Percentiles rank a stretch among this genome's conserved stretches.
phyloP scores from a whole-genome alignment of 1,140 invertebrate genomes.

The Centruroides vittatus region DNA sequence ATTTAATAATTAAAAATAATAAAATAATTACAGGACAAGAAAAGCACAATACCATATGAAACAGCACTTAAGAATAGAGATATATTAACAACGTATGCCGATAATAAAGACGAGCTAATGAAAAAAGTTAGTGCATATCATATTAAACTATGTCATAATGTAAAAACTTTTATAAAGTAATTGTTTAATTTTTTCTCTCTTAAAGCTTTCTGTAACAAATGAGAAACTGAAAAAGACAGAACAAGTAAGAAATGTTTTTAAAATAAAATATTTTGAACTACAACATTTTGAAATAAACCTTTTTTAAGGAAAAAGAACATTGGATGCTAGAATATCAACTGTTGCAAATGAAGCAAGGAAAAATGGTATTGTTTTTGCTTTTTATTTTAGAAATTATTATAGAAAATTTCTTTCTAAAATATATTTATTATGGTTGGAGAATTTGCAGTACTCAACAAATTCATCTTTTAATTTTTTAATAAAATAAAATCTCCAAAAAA shows the following conservation, averaged over 20 bases:
- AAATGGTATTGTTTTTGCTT: slow-evolving; percentile 6
- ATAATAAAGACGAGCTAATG: slow-evolving; percentile 11
- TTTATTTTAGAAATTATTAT: slow-evolving; percentile 1
- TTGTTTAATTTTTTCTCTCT: no score
- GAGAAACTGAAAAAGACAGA: neutral
- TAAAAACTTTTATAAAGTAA: no score
- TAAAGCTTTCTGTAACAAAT: no score
- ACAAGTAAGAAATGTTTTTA: neutral
- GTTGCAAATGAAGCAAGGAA: slow-evolving; percentile 28
- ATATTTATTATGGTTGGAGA: no score
- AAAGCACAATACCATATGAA: slow-evolving; percentile 9
- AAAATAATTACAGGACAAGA: no score
- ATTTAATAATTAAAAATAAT: no score
- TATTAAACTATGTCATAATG: neutral
- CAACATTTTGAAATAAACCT: neutral
- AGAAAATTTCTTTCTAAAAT: no score
- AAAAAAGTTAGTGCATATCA: slow-evolving; percentile 5
- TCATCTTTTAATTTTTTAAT: no score
- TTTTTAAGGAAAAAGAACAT: slow-evolving; percentile 34
- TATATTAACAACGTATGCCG: slow-evolving; percentile 27
- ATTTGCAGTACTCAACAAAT: no score
- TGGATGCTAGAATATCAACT: slow-evolving; percentile 37
- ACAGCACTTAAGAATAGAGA: slow-evolving; percentile 28
- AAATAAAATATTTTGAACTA: neutral
- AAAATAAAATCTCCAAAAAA: no score